Evolutionary conservation across 2,113 vertebrate genomes (phyloP), one percentile per base, ranked within the genome.

Genomic region (Dromiciops gliroides): DNA sequence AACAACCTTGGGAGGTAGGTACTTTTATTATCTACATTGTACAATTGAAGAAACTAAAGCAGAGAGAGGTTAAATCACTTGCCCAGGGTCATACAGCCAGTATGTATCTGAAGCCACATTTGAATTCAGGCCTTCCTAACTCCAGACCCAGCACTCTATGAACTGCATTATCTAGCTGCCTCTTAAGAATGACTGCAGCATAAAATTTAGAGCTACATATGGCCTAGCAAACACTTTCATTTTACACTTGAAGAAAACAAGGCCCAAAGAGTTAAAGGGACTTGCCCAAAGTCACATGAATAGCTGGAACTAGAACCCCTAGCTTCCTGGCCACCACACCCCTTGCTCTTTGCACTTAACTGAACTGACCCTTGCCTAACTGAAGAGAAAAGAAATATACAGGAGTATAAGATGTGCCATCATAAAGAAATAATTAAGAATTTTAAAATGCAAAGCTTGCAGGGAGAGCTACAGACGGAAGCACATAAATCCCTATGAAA

Each of bases 401-500:
- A 48, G 6, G 83, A 31, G 92, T 1, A 48, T 8, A 49, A 52
- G 25, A 93, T 48, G 51, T 92, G 28, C 37, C 56, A 83, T 37
- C n/a, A 92, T 91, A 75, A 96, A 95, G 92, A 91, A 8, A 90
- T 14, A 95, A 94, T 89, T 90, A 91, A 89, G 49, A 19, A 3
- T 90, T 91, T 91, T 92, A 67, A 95, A 94, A 91, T 50, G 49
- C 8, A 95, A 96, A 93, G n/a, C 31, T 25, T 47, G 50, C 23
- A 48, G 24, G 52, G 53, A 25, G 90, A 52, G 95, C 23, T 56
- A 89, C 14, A 94, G 23, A 89, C 14, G 94, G 23, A 19, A 44
- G 94, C 51, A 89, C 67, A 90, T 56, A 91, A 92, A 89, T 90
- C 48, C 48, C 49, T 89, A 90, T 28, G 67, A 92, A 94, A 94